Base-by-base conservation (phyloP, 2,113 vertebrate species). In the Anguilla rostrata region DNA sequence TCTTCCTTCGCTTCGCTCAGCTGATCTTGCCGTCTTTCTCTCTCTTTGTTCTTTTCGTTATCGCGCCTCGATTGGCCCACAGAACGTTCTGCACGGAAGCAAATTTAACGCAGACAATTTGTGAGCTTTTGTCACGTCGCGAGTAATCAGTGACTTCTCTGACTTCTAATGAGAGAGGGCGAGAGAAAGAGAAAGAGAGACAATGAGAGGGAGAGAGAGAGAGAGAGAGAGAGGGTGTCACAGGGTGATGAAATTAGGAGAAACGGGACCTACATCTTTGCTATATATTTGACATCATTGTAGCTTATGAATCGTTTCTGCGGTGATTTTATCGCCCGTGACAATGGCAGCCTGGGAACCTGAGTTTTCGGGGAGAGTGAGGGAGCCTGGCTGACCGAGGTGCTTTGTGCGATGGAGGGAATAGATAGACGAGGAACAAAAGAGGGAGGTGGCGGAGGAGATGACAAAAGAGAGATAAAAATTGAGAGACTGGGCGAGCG, bases 341-440 rank as follows among this genome's bases (percentile, higher is more conserved):
- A 34, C 5, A 75, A 29, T 75, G 71, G 11, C 6, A 1, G n/a
- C 71, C 71, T 34, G 5, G 71, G n/a, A 75, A 75, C 6, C 34
- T 29, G 71, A 75, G 26, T 75, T n/a, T 34, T 26, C 1, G 11
- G 9, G n/a, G 15, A 75, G 71, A 14, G 49, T 53, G 71, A 34
- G 9, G n/a, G 34, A 12, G n/a, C 8, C 60, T 3, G 26, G 20
- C 20, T 34, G 71, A 34, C n/a, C 71, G n/a, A 75, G 34, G 0
- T 20, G 60, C n/a, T 26, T 66, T 75, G n/a, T 75, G 71, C 0
- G 9, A 66, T 84, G 82, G 34, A 75, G 40, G 40, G 79, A 88
- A 41, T 20, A 0, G 8, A 34, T 75, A 75, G 71, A 12, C 71
- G 6, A 34, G 26, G 12, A 75, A 75, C 71, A 75, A 75, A 29